Evolutionary conservation across 2,797 vertebrate species (phyloP).

Genomic region (Rhincodon typus): DNA sequence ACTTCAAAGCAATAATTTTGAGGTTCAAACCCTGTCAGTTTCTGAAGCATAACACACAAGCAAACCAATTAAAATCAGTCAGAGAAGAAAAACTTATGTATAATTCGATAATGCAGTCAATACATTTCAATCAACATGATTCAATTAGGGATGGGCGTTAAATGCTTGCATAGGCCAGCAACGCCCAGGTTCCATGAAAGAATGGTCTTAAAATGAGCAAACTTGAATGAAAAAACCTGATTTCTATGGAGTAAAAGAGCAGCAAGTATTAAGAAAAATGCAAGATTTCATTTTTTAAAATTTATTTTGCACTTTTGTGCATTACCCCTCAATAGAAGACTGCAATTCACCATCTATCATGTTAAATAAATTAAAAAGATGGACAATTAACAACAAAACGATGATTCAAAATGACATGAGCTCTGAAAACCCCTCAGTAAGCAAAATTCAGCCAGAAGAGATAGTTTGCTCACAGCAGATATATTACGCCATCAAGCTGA

Average conservation of each 20-base stretch:
- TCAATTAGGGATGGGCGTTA: too few species aligned
- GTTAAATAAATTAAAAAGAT: background rate
- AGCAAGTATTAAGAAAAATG: background rate
- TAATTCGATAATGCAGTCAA: background rate
- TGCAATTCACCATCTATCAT: background rate
- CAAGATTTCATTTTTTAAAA: background rate
- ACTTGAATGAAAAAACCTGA: background rate
- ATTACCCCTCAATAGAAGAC: background rate
- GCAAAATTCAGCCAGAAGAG: background rate
- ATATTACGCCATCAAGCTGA: background rate
- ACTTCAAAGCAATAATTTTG: background rate
- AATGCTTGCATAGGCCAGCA: too few species aligned
- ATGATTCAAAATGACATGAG: background rate
- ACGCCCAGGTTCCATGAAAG: too few species aligned
- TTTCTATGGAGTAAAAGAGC: background rate
- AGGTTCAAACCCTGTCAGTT: background rate
- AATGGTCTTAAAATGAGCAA: background rate
- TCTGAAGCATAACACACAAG: background rate
- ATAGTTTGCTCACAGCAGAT: background rate
- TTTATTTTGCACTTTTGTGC: background rate
- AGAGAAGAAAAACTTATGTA: background rate
- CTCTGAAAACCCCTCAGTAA: background rate
- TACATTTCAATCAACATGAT: background rate
- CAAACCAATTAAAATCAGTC: background rate
- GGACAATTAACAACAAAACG: background rate